phyloP scores from a whole-genome alignment of 2,113 vertebrate genomes.

The Sorex fumeus region DNA sequence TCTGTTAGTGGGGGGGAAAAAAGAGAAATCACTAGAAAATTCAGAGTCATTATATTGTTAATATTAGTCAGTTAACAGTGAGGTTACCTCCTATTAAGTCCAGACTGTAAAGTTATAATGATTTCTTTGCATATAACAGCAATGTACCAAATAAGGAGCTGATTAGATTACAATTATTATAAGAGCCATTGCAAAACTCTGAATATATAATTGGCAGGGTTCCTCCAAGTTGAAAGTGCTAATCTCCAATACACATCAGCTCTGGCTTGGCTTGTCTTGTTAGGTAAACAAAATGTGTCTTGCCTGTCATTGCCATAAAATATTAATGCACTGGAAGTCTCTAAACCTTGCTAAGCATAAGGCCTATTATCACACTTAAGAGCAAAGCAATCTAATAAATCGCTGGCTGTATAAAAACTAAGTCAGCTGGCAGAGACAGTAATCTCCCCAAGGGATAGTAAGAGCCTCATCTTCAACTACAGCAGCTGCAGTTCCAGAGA shows the following conservation, averaged over 20 bases:
- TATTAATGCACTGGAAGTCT: conserved; percentile 93
- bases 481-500: conserved; percentile 90
- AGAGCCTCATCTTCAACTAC: conserved; percentile 90
- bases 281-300: conserved; percentile 94
- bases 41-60: neutral
- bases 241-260: conserved; percentile 87
- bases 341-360: conserved; percentile 93
- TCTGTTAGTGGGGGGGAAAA: neutral
- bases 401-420: conserved; percentile 91
- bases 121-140: conserved; percentile 74
- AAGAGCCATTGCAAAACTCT: conserved; percentile 82
- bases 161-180: conserved; percentile 85
- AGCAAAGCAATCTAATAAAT: conserved; percentile 94
- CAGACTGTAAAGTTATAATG: conserved; percentile 38
- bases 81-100: conserved; percentile 1
- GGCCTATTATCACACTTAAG: conserved; percentile 94
- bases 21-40: conserved; percentile 55
- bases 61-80: conserved; percentile 41
- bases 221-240: conserved; percentile 86
- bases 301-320: conserved; percentile 92
- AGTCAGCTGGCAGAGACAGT: conserved; percentile 92
- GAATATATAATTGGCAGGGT: conserved; percentile 84
- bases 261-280: conserved; percentile 90
- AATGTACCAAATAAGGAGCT: conserved; percentile 83
- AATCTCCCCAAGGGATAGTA: conserved; percentile 91